Evolutionary conservation across 1,140 invertebrate species (phyloP).

Genomic region (Lamellibrachia luymesi): DNA sequence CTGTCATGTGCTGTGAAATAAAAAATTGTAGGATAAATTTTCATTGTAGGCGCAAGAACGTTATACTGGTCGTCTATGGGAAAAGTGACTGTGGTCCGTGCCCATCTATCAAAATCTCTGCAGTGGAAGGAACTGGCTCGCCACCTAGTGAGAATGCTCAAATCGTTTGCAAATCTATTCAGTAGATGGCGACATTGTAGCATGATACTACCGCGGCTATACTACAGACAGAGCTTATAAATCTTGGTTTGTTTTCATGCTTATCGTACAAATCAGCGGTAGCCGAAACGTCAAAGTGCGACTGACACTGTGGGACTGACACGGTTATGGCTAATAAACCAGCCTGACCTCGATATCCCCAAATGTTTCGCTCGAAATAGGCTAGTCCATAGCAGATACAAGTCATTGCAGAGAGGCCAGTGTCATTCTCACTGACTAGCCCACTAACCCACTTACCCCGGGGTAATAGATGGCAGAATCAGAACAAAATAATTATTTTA

Average conservation of each 20-base stretch:
- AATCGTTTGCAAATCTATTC: neutral
- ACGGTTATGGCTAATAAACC: neutral
- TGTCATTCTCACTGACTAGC: too few relatives aligned
- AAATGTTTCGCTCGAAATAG: neutral
- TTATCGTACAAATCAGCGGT: neutral
- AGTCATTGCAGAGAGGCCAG: neutral
- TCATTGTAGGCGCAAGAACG: too few relatives aligned
- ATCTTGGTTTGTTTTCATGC: neutral
- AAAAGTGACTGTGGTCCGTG: too few relatives aligned
- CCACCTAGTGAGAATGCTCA: neutral
- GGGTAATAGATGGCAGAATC: too few relatives aligned
- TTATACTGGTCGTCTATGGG: too few relatives aligned
- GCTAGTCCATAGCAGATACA: neutral
- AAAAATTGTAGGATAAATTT: too few relatives aligned
- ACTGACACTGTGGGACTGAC: neutral
- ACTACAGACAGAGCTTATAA: too few relatives aligned
- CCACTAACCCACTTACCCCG: too few relatives aligned
- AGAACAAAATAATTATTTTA: too few relatives aligned
- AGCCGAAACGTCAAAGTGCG: too few relatives aligned
- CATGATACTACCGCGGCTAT: neutral
- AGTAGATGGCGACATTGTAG: neutral
- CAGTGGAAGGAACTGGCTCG: neutral
- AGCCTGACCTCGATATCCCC: neutral
- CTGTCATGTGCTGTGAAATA: too few relatives aligned
- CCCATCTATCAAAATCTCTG: too few relatives aligned